Base-by-base conservation (phyloP, 2,797 vertebrate species). In the Uromys caudimaculatus region DNA sequence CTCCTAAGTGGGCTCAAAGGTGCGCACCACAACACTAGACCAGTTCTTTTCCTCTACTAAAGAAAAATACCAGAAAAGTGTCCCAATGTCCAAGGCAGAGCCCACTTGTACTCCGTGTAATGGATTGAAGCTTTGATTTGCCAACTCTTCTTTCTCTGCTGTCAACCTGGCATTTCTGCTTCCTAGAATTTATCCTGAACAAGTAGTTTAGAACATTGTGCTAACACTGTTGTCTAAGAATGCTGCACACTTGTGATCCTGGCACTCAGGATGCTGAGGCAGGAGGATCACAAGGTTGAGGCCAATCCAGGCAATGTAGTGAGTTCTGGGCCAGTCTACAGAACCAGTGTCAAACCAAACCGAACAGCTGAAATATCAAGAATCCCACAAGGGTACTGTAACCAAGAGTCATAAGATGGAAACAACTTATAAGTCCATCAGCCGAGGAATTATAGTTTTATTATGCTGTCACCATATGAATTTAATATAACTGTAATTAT, bases 401-500 rank as follows among this genome's bases (percentile, higher is more conserved):
- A 78, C 58, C 44, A 52, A 47, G 35, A 87, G 41, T 78, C 89
- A n/a, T 47, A 94, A 78, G 58, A 7, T 81, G 52, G 50, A 85
- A 93, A 91, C 35, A 58, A 76, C 23, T 23, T n/a, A 8, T 27
- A 54, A 90, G 62, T 41, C 35, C 4, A 56, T n/a, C 58, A 87
- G 27, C 23, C 41, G 21, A 35, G 60, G 14, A 89, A 56, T 81
- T 35, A 84, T 41, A 60, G 83, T 82, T 91, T 91, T 89, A 76
- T 54, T 90, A 78, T 77, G 76, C 32, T 13, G 2, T 86, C 89
- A 77, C 29, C 41, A 27, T 87, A 54, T 76, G 32, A 58, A 91
- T 88, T 91, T 75, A 93, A 56, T 82, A 52, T 69, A 92, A 94
- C 4, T 89, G 11, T 73, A 58, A 89, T 91, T 94, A 95, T 77